phyloP scores from a whole-genome alignment of 2,888 invertebrate genomes.

The Drosophila nigritarsus region DNA sequence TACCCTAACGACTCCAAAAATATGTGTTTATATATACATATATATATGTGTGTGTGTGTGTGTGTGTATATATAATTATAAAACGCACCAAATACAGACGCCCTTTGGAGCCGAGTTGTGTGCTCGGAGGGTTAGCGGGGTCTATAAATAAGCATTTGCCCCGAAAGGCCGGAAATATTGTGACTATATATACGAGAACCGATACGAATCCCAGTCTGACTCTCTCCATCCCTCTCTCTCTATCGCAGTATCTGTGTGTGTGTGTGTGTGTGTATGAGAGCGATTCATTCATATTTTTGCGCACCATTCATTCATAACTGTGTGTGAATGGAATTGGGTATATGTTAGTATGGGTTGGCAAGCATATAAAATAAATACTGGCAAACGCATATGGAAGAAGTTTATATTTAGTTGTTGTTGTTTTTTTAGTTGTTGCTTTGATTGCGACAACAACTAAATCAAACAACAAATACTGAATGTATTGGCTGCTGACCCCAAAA shows the following conservation, averaged over 20 bases:
- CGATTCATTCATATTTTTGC: conserved; percentile 59
- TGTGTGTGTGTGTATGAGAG: conserved; percentile 21
- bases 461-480: conserved; percentile 42
- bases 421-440: conserved; percentile 38
- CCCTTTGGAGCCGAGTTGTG: conserved; percentile 39
- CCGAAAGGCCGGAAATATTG: conserved; percentile 74
- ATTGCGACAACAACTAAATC: conserved; percentile 58
- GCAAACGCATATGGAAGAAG: conserved; percentile 38
- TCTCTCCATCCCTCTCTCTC: not conserved
- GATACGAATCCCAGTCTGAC: not conserved
- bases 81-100: conserved; percentile 30
- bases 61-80: not conserved
- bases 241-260: not conserved
- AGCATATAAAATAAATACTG: conserved; percentile 21
- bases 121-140: conserved; percentile 1
- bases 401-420: conserved; percentile 31
- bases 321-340: conserved; percentile 49
- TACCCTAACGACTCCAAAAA: not conserved
- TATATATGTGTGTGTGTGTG: not conserved
- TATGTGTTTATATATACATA: not conserved
- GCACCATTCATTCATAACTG: conserved; percentile 64
- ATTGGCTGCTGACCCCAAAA: conserved; percentile 67
- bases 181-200: conserved; percentile 58
- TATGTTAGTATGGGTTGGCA: conserved; percentile 11
- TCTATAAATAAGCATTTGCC: conserved; percentile 57